Base-by-base conservation (phyloP, 2,797 vertebrate species). In the Novumbra hubbsi region DNA sequence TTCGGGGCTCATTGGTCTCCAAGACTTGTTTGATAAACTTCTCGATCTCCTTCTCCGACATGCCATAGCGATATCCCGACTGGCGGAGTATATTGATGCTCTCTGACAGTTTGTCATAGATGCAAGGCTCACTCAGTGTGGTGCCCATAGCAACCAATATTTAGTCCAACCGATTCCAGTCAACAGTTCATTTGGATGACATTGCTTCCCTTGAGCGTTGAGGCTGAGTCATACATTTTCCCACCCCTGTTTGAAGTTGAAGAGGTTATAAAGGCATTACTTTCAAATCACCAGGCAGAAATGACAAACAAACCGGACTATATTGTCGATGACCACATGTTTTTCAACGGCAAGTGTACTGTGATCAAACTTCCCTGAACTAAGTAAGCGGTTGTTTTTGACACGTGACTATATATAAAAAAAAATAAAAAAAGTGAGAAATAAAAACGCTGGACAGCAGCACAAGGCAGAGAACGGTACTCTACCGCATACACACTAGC, bases 31-130 rank as follows among this genome's bases (percentile, higher is more conserved):
- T 95, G 88, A 98, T 96, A 90, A 98, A 98, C 78, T 94, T 96
- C 90, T 98, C 96, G 0, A 98, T 98, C 85, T 97, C 96, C 77
- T 95, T 91, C 88, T 98, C 96, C 0, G 96, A 96, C 97, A 98
- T 98, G 68, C 97, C 97, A 67, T 96, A 98, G 9, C 97, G 95
- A 84, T 97, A 95, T 30, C 96, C 97, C 0, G 96, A 98, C 89
- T 97, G 95, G 8, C 96, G 95, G 78, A 98, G 95, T 78, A 98
- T 94, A 78, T 97, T 95, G 68, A 98, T 96, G 8, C 96, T 98
- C 87, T 98, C 96, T 0, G 96, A 94, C 38, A 98, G 93, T 80
- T 96, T 98, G 91, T 98, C 96, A 69, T 98, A 98, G 88, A 98
- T 96, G 76, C 96, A 97, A 70, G 96, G 93, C 81, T 98, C 97